Base-by-base conservation (phyloP, 2,113 vertebrate genomes). In the Thryonomys swinderianus region DNA sequence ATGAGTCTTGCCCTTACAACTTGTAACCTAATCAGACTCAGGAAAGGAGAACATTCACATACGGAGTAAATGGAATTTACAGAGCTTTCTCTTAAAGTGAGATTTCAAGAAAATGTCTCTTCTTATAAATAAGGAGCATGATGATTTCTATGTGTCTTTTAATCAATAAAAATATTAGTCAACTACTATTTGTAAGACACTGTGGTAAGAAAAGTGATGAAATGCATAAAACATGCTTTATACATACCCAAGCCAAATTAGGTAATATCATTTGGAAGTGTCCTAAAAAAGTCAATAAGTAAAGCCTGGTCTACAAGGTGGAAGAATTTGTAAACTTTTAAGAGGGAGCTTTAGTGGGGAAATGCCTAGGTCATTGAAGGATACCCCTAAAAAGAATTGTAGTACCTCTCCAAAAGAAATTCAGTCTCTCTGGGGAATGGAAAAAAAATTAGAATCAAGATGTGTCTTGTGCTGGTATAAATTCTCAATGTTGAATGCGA, bases 21-120 rank as follows among this genome's bases (percentile, higher is more conserved):
- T 91, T 95, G 86, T 95, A 96, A 96, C 95, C 89, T 96, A 96
- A 97, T 96, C 96, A 88, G 69, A 95, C 42, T 90, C 64, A 95
- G 88, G n/a, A 96, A 97, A 96, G 76, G 87, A 94, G 86, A 96
- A 82, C 81, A 92, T 90, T 91, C 87, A 80, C 89, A 97, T 85
- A 95, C 71, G 94, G 89, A 96, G 27, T 86, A 88, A 96, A 85
- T 89, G 18, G 21, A 97, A 94, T 95, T 94, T 94, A 32, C 61
- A 83, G 6, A 93, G 37, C 62, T 93, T 64, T 80, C 48, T 93
- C 64, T 95, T 53, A 67, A 90, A 82, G 21, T 62, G 34, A 96
- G 45, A 74, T 81, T 94, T 93, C 69, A 67, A 92, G 48, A 45
- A 91, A 84, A 48, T 20, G 64, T 89, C 30, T 88, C 96, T 85